Percentiles rank a stretch among this genome's conserved stretches.
These are phyloP conservation scores for Tinamus guttatus DNA, from an alignment of 2,113 vertebrate genomes.

Conservation along the genomic window DNA sequence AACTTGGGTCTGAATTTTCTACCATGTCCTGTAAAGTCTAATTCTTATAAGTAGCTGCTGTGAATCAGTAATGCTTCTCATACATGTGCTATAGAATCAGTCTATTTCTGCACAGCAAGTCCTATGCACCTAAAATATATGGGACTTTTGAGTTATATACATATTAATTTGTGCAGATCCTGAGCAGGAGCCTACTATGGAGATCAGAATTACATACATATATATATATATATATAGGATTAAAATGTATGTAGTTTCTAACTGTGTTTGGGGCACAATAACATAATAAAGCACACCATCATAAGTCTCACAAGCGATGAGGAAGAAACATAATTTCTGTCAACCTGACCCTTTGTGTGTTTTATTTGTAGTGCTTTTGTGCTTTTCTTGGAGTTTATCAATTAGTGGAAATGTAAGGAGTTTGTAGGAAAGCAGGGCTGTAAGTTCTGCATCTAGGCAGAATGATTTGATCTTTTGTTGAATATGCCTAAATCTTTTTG, in stretches of 20 bases:
- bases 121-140: neutral
- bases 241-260: neutral
- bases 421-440: neutral
- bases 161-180: neutral
- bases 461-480: neutral
- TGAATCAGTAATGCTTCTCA: neutral
- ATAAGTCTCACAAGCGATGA: no score
- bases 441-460: neutral
- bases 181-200: neutral
- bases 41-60: neutral
- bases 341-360: no score
- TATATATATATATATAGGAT: neutral
- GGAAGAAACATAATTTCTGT: no score
- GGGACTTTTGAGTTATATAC: neutral
- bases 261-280: no score
- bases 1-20: neutral
- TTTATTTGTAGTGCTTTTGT: neutral
- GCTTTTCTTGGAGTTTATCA: neutral
- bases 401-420: neutral
- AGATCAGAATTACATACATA: neutral
- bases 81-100: neutral
- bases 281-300: no score
- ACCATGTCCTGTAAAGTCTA: neutral
- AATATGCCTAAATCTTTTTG: neutral
- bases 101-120: neutral